Percentiles rank a stretch among this genome's conserved stretches.
Evolutionary conservation across 2,888 invertebrate genomes (phyloP).

Genomic region (Galerucella calmariensis): DNA sequence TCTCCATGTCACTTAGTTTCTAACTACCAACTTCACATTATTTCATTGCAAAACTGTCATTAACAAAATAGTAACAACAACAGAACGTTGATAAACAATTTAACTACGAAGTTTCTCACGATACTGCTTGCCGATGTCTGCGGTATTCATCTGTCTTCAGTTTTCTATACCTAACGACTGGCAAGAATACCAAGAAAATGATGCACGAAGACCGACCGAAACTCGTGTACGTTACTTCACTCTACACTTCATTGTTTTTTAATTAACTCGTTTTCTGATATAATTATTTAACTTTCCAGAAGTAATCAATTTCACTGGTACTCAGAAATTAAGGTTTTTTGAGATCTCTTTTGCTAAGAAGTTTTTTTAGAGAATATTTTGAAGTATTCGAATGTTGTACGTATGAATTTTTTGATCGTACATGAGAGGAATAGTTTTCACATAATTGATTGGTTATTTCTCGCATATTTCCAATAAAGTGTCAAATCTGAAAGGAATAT

Average conservation of each 20-base stretch:
- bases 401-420: too few species aligned
- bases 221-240: constrained; percentile 30
- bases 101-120: constrained; percentile 26
- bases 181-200: constrained; percentile 31
- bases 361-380: not conserved
- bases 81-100: constrained; percentile 18
- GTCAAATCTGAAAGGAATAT: not conserved
- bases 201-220: constrained; percentile 26
- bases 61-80: constrained; percentile 9
- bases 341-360: constrained; percentile 8
- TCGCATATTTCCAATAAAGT: too few species aligned
- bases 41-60: constrained; percentile 24
- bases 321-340: constrained; percentile 29
- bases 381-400: not conserved
- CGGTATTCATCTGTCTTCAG: constrained; percentile 27
- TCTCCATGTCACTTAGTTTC: constrained; percentile 49
- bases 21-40: constrained; percentile 33
- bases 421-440: too few species aligned
- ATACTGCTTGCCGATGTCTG: constrained; percentile 26
- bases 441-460: too few species aligned
- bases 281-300: constrained; percentile 40
- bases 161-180: constrained; percentile 28
- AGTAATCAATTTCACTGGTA: constrained; percentile 32
- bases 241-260: constrained; percentile 37
- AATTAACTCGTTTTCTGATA: constrained; percentile 35